Percentiles rank a stretch among this genome's conserved stretches.
Evolutionary conservation across 2,113 vertebrate species (phyloP).

Genomic region (human (Homo sapiens)): DNA sequence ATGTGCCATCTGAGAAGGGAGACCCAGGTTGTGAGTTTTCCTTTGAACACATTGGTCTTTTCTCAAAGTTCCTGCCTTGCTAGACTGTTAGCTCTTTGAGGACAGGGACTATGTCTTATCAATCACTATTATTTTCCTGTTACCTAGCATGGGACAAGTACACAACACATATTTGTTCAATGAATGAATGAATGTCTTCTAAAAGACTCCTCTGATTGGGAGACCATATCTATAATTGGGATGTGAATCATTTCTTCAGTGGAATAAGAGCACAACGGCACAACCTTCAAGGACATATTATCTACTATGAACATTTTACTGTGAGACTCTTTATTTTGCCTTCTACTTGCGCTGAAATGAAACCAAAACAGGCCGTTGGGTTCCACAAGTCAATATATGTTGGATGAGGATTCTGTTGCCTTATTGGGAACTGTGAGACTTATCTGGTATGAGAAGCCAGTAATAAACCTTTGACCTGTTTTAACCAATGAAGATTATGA

Average conservation of each 20-base stretch:
- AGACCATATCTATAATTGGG: not conserved
- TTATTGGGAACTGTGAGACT: conserved; percentile 77
- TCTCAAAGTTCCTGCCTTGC: not conserved
- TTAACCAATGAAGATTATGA: conserved; percentile 82
- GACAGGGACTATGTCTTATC: not conserved
- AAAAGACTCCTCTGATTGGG: not conserved
- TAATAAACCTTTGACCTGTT: conserved; percentile 69
- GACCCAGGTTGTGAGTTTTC: not conserved
- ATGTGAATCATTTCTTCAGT: not conserved
- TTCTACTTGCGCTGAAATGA: conserved; percentile 63
- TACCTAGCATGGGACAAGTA: not conserved
- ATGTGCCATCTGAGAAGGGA: not conserved
- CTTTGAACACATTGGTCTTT: not conserved
- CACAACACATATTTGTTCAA: not conserved
- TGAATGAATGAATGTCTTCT: conserved; percentile 3
- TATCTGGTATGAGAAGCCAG: conserved; percentile 72
- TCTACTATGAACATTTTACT: conserved; percentile 59
- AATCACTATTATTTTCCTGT: not conserved
- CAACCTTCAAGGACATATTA: not conserved
- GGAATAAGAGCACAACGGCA: not conserved
- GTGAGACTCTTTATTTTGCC: conserved; percentile 68
- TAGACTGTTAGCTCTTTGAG: conserved; percentile 43
- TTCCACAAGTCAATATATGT: conserved; percentile 53
- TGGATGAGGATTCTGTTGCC: conserved; percentile 67
- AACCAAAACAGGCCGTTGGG: conserved; percentile 63